Evolutionary conservation across 2,113 vertebrate genomes (phyloP).

Genomic region (Sinocyclocheilus anshuiensis): DNA sequence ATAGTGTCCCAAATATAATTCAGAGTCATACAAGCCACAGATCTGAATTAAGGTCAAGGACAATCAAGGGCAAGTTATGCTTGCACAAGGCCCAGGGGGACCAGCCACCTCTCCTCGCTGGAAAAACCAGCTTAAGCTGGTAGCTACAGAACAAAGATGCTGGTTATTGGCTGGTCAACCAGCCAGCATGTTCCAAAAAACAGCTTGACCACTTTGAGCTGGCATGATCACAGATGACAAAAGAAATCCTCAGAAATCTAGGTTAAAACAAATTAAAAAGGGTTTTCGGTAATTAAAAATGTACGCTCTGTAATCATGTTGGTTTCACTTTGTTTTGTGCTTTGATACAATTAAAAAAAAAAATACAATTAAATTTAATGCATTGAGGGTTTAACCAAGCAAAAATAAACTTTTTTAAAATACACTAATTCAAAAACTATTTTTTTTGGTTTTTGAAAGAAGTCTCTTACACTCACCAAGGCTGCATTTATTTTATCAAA

Average conservation of each 20-base stretch:
- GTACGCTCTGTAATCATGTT: neutral
- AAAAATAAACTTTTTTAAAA: neutral
- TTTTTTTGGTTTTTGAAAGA: neutral
- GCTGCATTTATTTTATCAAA: neutral
- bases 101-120: neutral
- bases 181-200: neutral
- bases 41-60: conserved; percentile 26
- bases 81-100: neutral
- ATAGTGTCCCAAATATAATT: conserved; percentile 32
- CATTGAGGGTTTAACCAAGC: neutral
- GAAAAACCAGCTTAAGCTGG: neutral
- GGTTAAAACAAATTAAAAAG: neutral
- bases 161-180: neutral
- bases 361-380: too few relatives aligned
- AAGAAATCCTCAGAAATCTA: neutral
- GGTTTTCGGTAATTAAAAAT: neutral
- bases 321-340: neutral
- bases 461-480: neutral
- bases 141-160: neutral
- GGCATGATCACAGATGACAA: neutral
- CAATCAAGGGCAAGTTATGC: conserved; percentile 8
- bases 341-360: too few relatives aligned
- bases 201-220: neutral
- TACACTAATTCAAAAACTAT: neutral
- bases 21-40: neutral